phyloP scores from a whole-genome alignment of 2,888 invertebrate genomes.

The Dioctria rufipes region DNA sequence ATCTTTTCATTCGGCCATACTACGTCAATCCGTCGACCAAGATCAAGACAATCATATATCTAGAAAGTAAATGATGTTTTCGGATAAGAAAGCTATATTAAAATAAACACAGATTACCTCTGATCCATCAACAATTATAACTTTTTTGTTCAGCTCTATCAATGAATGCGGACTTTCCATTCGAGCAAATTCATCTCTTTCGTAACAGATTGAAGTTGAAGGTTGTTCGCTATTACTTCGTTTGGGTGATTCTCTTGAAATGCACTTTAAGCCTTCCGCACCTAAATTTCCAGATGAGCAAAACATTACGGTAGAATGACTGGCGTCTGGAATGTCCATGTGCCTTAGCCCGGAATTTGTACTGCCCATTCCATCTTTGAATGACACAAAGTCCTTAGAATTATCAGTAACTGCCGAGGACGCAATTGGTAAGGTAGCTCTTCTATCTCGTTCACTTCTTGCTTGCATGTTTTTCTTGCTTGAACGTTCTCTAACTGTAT shows the following conservation, averaged over 20 bases:
- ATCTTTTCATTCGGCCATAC: slow-evolving; percentile 95
- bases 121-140: slow-evolving; percentile 70
- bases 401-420: slow-evolving; percentile 55
- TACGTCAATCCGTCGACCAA: slow-evolving; percentile 93
- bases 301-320: slow-evolving; percentile 38
- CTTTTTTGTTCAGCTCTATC: slow-evolving; percentile 69
- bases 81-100: not conserved
- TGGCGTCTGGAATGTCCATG: slow-evolving; percentile 58
- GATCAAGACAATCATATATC: slow-evolving; percentile 93
- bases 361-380: slow-evolving; percentile 54
- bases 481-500: slow-evolving; percentile 55
- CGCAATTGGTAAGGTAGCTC: slow-evolving; percentile 65
- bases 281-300: slow-evolving; percentile 54
- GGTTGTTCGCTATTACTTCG: slow-evolving; percentile 20
- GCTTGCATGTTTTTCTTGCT: slow-evolving; percentile 42
- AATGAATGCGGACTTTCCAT: slow-evolving; percentile 61
- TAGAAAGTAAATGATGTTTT: slow-evolving; percentile 63
- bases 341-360: slow-evolving; percentile 55
- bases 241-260: slow-evolving; percentile 15
- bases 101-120: slow-evolving; percentile 65
- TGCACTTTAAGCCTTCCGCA: slow-evolving; percentile 22
- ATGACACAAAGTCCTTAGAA: slow-evolving; percentile 50
- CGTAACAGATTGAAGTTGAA: not conserved
- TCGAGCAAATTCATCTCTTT: slow-evolving; percentile 16
- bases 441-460: slow-evolving; percentile 65